These are phyloP conservation scores for Rhineura floridana DNA, from an alignment of 2,113 vertebrate species.

Conservation along the genomic window DNA sequence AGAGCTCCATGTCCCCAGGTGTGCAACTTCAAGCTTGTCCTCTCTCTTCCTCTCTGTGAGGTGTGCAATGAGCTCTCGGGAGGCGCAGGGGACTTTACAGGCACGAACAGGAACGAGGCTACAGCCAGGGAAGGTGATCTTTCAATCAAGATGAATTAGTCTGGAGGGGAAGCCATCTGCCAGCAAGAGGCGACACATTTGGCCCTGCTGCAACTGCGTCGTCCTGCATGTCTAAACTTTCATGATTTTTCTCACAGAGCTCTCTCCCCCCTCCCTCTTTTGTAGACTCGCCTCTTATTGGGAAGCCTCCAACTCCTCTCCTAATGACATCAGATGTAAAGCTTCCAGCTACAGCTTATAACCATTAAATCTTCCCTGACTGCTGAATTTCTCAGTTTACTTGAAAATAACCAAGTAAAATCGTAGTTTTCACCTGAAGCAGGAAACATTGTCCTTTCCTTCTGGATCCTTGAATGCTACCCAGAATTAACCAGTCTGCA, in stretches of 20 bases:
- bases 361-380: rapidly evolving
- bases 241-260: neutral
- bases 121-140: slow-evolving; percentile 19
- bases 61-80: neutral
- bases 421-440: neutral
- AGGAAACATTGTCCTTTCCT: neutral
- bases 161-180: slow-evolving; percentile 69
- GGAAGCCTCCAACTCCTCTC: rapidly evolving
- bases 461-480: neutral
- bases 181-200: slow-evolving; percentile 7
- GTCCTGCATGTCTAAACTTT: neutral
- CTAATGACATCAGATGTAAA: neutral
- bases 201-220: neutral
- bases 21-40: neutral
- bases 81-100: neutral
- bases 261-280: neutral
- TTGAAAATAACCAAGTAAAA: neutral
- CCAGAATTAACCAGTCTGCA: neutral
- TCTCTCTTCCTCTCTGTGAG: neutral
- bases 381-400: neutral
- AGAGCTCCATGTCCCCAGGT: neutral
- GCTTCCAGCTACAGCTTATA: neutral
- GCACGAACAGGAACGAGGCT: neutral
- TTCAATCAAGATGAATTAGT: slow-evolving; percentile 75
- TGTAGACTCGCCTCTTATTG: slow-evolving; percentile 31